Evolutionary conservation across 1,140 invertebrate genomes (phyloP).

Genomic region (Rhysida immarginata): DNA sequence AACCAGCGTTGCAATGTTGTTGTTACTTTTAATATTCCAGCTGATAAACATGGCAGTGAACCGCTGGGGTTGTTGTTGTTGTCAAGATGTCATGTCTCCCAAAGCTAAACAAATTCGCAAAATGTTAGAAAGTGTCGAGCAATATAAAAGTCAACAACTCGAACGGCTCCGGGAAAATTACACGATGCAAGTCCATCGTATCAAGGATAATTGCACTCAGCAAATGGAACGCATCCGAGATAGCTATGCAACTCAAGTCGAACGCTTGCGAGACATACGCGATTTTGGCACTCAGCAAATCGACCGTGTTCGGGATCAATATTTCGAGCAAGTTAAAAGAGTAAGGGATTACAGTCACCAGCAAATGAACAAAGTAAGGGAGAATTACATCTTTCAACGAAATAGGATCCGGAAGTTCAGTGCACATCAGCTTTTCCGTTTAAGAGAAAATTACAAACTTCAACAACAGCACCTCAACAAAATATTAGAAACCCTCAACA

Average conservation of each 20-base stretch:
- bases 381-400: slow-evolving; percentile 87
- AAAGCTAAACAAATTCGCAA: slow-evolving; percentile 55
- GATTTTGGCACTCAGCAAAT: slow-evolving; percentile 76
- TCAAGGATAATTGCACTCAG: slow-evolving; percentile 79
- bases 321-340: slow-evolving; percentile 52
- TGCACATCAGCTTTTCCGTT: slow-evolving; percentile 67
- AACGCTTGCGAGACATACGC: slow-evolving; percentile 69
- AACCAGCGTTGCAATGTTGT: slow-evolving; percentile 59
- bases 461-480: slow-evolving; percentile 88
- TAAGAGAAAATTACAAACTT: slow-evolving; percentile 85
- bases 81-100: slow-evolving; percentile 46
- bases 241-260: slow-evolving; percentile 73
- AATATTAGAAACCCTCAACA: slow-evolving; percentile 81
- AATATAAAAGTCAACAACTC: slow-evolving; percentile 72
- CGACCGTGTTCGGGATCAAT: slow-evolving; percentile 70
- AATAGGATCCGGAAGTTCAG: slow-evolving; percentile 89
- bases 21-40: slow-evolving; percentile 58
- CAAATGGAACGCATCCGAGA: slow-evolving; percentile 86
- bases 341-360: slow-evolving; percentile 76
- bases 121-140: slow-evolving; percentile 71
- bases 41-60: slow-evolving; percentile 36
- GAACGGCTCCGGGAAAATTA: slow-evolving; percentile 76
- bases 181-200: slow-evolving; percentile 68
- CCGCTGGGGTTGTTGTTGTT: slow-evolving; percentile 38
- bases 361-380: slow-evolving; percentile 80